Evolutionary conservation across 2,888 invertebrate genomes (phyloP).

Genomic region (Eudasyphora cyanicolor): DNA sequence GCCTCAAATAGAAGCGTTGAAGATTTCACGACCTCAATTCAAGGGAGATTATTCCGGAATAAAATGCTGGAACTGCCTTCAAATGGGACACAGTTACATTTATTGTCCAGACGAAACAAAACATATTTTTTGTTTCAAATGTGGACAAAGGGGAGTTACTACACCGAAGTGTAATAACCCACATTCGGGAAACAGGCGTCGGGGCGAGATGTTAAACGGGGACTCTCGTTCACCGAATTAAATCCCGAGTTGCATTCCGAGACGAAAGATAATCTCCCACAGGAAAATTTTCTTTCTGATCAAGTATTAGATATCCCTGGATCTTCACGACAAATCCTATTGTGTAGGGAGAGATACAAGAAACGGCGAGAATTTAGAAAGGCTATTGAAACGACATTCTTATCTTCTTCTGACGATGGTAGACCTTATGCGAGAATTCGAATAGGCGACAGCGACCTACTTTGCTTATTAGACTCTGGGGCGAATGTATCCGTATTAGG

Average conservation of each 20-base stretch:
- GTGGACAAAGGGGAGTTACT: too few relatives aligned
- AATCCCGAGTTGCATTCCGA: neutral
- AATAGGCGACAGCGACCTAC: neutral
- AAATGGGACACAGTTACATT: slow-evolving; percentile 18
- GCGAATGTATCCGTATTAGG: slow-evolving; percentile 36
- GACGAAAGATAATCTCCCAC: neutral
- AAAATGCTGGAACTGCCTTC: slow-evolving; percentile 33
- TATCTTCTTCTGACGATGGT: neutral
- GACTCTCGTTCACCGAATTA: slow-evolving; percentile 15
- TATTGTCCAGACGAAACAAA: slow-evolving; percentile 12
- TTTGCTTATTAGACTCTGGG: slow-evolving; percentile 20
- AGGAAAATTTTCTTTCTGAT: neutral
- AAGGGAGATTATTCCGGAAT: slow-evolving; percentile 15
- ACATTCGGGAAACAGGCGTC: neutral
- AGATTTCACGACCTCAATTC: neutral
- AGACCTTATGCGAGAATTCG: neutral
- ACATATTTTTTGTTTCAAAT: slow-evolving; percentile 31
- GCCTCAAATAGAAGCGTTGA: slow-evolving; percentile 23
- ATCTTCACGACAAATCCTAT: neutral
- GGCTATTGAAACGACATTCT: neutral
- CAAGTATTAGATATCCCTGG: too few relatives aligned
- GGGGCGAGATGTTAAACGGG: slow-evolving; percentile 20
- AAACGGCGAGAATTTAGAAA: neutral
- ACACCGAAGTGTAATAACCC: neutral
- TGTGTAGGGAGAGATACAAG: slow-evolving; percentile 2